These are phyloP conservation scores for Macaca fascicularis DNA, from an alignment of 2,113 vertebrate species.

Conservation along the genomic window DNA sequence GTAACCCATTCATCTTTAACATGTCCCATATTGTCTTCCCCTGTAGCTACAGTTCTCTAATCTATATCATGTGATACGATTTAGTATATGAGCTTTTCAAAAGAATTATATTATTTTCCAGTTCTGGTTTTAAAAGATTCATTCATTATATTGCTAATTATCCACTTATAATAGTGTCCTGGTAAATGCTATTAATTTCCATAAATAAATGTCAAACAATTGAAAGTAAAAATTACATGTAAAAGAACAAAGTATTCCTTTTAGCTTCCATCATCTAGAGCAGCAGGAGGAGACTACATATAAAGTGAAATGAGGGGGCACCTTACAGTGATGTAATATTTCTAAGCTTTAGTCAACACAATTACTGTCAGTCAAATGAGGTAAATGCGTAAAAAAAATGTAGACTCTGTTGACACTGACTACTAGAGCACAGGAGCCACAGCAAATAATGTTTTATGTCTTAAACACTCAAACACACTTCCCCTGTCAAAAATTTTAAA, in stretches of 20 bases:
- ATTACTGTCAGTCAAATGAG: constrained; percentile 54
- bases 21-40: background rate
- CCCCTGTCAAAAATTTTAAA: background rate
- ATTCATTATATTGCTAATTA: background rate
- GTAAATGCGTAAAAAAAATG: constrained; percentile 14
- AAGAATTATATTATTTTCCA: constrained; percentile 7
- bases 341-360: constrained; percentile 1
- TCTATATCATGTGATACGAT: background rate
- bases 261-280: background rate
- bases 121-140: background rate
- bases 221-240: constrained; percentile 9
- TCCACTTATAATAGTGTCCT: background rate
- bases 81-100: background rate
- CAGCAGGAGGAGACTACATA: background rate
- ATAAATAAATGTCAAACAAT: background rate
- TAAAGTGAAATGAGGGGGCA: background rate
- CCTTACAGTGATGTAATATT: background rate
- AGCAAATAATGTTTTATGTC: background rate
- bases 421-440: background rate
- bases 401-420: background rate
- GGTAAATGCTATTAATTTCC: constrained; percentile 6
- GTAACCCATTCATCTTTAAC: background rate
- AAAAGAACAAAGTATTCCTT: background rate
- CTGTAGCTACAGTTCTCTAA: background rate
- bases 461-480: background rate